phyloP scores from a whole-genome alignment of 2,113 vertebrate genomes.

The zebrafish (Danio rerio) region GRCz12tu NC_133192.1:8579001-8579500 shows the following conservation, averaged over 20 bases:
- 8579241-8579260: slow-evolving; percentile 91
- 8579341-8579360: slow-evolving; percentile 96
- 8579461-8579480: slow-evolving; percentile 74
- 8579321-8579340: slow-evolving; percentile 96
- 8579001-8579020: slow-evolving; percentile 96
- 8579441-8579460: slow-evolving; percentile 82
- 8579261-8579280: slow-evolving; percentile 90
- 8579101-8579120: slow-evolving; percentile 80
- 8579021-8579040: slow-evolving; percentile 96
- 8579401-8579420: slow-evolving; percentile 96
- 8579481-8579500: slow-evolving; percentile 54
- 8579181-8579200: slow-evolving; percentile 97
- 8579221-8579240: slow-evolving; percentile 97
- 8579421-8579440: slow-evolving; percentile 92
- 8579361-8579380: slow-evolving; percentile 95
- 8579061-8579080: slow-evolving; percentile 97
- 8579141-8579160: slow-evolving; percentile 93
- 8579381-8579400: slow-evolving; percentile 98
- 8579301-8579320: slow-evolving; percentile 97
- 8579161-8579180: slow-evolving; percentile 96
- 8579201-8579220: slow-evolving; percentile 99
- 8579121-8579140: slow-evolving; percentile 86
- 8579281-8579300: slow-evolving; percentile 94
- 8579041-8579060: slow-evolving; percentile 94
- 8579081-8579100: slow-evolving; percentile 87